Evolutionary conservation across 23 tunicate genomes (phyloP).

Genomic region (Clavelina lepadiformis): DNA sequence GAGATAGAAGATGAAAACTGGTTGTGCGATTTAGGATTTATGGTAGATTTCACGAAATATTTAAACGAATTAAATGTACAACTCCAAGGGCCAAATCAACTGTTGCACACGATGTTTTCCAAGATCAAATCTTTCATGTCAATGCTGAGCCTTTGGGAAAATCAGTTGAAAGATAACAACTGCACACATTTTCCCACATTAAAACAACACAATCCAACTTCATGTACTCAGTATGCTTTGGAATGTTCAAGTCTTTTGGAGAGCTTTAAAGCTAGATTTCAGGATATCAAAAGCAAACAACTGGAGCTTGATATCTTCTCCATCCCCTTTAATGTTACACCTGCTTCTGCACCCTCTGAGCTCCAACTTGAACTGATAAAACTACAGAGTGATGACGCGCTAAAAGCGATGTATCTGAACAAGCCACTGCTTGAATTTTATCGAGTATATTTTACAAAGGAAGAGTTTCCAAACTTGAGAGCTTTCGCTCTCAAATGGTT

Average conservation of each 20-base stretch:
- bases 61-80: no score
- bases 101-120: slow-evolving; percentile 3
- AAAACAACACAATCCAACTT: background rate
- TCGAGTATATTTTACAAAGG: background rate
- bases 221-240: background rate
- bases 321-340: background rate
- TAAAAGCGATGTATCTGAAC: slow-evolving; percentile 15
- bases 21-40: background rate
- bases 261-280: slow-evolving; percentile 1
- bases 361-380: slow-evolving; percentile 14
- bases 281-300: slow-evolving; percentile 2
- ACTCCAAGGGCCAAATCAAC: no score
- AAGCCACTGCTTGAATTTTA: slow-evolving; percentile 12
- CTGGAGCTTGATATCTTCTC: slow-evolving; percentile 4
- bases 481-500: slow-evolving; percentile 8
- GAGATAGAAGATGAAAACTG: slow-evolving; percentile 12
- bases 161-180: background rate
- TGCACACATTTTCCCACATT: slow-evolving; percentile 4
- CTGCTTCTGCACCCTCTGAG: background rate
- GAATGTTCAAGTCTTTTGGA: slow-evolving; percentile 1
- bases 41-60: background rate
- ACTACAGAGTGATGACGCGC: slow-evolving; percentile 10
- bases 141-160: background rate
- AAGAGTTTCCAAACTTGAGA: slow-evolving; percentile 9
- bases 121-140: slow-evolving; percentile 3